These are phyloP conservation scores for Tachina grossa DNA, from an alignment of 2,888 invertebrate species.

Conservation along the genomic window DNA sequence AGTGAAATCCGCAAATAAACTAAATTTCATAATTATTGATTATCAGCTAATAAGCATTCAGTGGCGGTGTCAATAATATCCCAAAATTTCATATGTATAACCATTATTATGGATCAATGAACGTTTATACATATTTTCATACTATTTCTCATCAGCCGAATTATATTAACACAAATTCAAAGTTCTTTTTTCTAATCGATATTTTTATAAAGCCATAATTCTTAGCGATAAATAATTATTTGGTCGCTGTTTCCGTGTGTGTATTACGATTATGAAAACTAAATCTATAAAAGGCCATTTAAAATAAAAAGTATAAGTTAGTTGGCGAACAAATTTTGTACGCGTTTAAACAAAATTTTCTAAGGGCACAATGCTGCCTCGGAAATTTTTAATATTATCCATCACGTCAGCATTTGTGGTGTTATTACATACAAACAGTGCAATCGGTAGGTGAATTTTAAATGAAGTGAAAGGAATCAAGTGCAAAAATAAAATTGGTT, in stretches of 20 bases:
- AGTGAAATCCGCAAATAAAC: no score
- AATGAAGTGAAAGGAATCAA: not conserved
- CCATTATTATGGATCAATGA: not conserved
- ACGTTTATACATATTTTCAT: not conserved
- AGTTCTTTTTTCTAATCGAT: conserved; percentile 37
- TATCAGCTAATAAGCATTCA: not conserved
- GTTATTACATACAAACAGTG: conserved; percentile 73
- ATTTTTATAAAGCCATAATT: conserved; percentile 61
- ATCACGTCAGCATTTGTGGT: conserved; percentile 77
- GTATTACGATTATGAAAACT: conserved; percentile 17
- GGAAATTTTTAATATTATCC: conserved; percentile 73
- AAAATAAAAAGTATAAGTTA: conserved; percentile 72
- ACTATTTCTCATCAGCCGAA: conserved; percentile 47
- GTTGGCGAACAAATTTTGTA: conserved; percentile 77
- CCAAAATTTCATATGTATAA: not conserved
- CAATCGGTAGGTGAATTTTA: conserved; percentile 77
- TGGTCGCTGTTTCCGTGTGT: conserved; percentile 1
- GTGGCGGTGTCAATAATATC: not conserved
- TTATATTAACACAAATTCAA: conserved; percentile 30
- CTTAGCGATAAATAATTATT: conserved; percentile 57
- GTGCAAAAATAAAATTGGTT: not conserved
- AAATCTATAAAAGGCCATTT: conserved; percentile 78
- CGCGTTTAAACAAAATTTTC: conserved; percentile 71
- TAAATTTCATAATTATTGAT: no score
- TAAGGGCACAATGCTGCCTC: conserved; percentile 76